Evolutionary conservation across 1,140 invertebrate species (phyloP), one percentile per base, ranked within the genome.

Genomic region (Platyscapa corneri): DNA sequence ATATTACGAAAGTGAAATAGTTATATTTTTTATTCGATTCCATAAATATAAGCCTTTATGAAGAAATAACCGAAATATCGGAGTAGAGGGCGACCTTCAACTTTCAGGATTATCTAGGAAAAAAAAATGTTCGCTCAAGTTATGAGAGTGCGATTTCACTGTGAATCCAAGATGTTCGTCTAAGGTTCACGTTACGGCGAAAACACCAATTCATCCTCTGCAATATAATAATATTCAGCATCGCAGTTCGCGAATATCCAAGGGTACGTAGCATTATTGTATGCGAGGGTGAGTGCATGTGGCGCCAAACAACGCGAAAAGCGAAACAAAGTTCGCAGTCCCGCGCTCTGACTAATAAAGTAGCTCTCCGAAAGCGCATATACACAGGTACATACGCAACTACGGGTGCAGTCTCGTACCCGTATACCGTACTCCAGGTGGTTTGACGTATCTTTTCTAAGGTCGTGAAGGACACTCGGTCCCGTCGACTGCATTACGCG

Each of bases 231-330:
- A 46, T 46, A 46, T 46, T 46, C 42, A 46, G 12, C 42, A 12
- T 46, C 42, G 42, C 5, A 46, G 42, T 46, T 46, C 12, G 6
- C 42, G 42, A 7, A 46, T 7, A 20, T 56, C 8, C 53, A 16
- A 56, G 53, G 53, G 56, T 27, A 60, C 20, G 56, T 6, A 60
- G 20, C 23, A 60, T 27, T 23, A 60, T 27, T 27, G 56, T 14
- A 7, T 27, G 56, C 56, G 23, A 27, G 56, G 56, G 56, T 60
- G 56, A 0, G 27, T 16, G 75, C 75, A 53, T 53, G 75, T 77
- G 46, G 75, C 75, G 75, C 75, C 75, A 77, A 53, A 70, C 65
- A 70, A 16, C 65, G 65, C 64, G 53, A 56, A 65, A 76, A 76
- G 27, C 74, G 27, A 30, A 76, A 27, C 42, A 18, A 32, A 70